Base-by-base conservation (phyloP, 2,113 vertebrate genomes). In the Odocoileus hemionus region DNA sequence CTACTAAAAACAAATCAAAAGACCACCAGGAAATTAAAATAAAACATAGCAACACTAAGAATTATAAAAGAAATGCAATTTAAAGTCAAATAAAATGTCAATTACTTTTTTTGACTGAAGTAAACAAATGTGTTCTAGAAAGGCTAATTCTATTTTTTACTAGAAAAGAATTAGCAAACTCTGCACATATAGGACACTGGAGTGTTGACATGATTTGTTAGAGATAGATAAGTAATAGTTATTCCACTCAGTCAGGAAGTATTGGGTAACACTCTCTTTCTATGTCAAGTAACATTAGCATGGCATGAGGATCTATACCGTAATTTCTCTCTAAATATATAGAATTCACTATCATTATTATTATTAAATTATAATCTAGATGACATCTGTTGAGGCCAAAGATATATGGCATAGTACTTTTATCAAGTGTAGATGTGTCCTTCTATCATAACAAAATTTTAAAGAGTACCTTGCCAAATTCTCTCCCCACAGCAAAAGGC, bases 1-100 rank as follows among this genome's bases (percentile, higher is more conserved):
- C 70, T 54, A 86, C 54, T 89, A 9, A 97, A 96, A 97, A 93
- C 12, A 92, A 33, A 96, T 6, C 3, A 97, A 92, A 93, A 83
- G 14, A 55, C 17, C 33, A 89, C 9, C 36, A 86, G 91, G 91
- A 97, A 93, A 92, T 70, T 83, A 95, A 96, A 64, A 86, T 0
- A 96, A 43, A 98, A 67, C 1, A 67, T 74, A 67, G 33, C 17
- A 64, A 91, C 17, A 13, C 1, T 30, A 90, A 74, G 12, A 58
- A 17, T 92, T 96, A 61, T 39, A 97, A 97, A 95, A 70, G 52
- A 93, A 58, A 47, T 76, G 6, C 15, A 97, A 61, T 5, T 54
- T 39, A 83, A 97, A 96, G 11, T 23, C 52, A 97, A 96, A 43
- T 82, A 94, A 93, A 95, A 92, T 30, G 54, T 93, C 55, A 54